These are phyloP conservation scores for Busseola fusca DNA, from an alignment of 2,888 invertebrate genomes.

Conservation along the genomic window DNA sequence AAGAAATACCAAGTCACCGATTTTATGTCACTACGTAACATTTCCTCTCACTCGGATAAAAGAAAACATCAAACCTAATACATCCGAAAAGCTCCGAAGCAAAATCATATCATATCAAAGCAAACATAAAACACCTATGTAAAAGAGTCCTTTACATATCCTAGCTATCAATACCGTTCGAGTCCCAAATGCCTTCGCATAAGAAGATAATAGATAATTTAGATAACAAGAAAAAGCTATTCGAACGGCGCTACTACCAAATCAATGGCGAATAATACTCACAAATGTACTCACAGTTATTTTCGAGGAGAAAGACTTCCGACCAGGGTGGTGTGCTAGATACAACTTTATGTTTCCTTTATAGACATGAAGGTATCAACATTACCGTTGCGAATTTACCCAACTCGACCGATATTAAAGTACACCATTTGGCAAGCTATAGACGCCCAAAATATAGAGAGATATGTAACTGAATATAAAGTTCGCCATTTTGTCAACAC, in stretches of 20 bases:
- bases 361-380: slow-evolving; percentile 66
- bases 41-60: slow-evolving; percentile 24
- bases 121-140: slow-evolving; percentile 65
- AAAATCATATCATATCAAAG: slow-evolving; percentile 60
- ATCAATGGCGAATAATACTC: slow-evolving; percentile 77
- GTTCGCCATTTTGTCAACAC: slow-evolving; percentile 72
- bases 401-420: slow-evolving; percentile 81
- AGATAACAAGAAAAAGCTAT: slow-evolving; percentile 82
- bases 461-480: slow-evolving; percentile 73
- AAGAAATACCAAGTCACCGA: slow-evolving; percentile 16
- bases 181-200: slow-evolving; percentile 66
- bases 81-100: slow-evolving; percentile 34
- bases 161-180: slow-evolving; percentile 69
- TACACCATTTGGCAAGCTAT: slow-evolving; percentile 83
- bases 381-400: slow-evolving; percentile 74
- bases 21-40: slow-evolving; percentile 30
- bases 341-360: slow-evolving; percentile 74
- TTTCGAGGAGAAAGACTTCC: slow-evolving; percentile 47
- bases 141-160: slow-evolving; percentile 66
- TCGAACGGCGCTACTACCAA: slow-evolving; percentile 67
- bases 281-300: slow-evolving; percentile 61
- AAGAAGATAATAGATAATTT: slow-evolving; percentile 80
- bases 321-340: slow-evolving; percentile 47
- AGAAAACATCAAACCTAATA: slow-evolving; percentile 41
- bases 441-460: slow-evolving; percentile 71